These are phyloP conservation scores for Limnothrissa miodon DNA, from an alignment of 2,113 vertebrate genomes.

Conservation along the genomic window DNA sequence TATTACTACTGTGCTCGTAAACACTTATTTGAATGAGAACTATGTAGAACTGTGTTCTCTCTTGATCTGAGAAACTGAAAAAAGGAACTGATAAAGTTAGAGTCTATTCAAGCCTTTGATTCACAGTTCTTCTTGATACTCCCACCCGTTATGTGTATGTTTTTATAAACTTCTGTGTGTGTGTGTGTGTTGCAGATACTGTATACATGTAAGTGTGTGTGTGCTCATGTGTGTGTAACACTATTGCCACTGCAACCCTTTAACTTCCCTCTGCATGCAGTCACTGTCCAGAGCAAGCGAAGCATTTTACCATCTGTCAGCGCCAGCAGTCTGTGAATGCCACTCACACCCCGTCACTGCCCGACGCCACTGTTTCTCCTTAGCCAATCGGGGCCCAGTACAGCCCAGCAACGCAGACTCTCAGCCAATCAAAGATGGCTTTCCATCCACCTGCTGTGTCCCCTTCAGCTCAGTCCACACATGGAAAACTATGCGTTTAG, in stretches of 20 bases:
- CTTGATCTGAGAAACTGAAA: too few relatives aligned
- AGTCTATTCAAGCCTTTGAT: too few relatives aligned
- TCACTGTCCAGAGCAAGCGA: constrained; percentile 54
- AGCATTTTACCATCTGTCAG: constrained; percentile 72
- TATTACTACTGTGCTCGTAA: too few relatives aligned
- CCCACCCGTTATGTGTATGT: neutral
- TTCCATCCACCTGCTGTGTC: constrained; percentile 32
- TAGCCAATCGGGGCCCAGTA: constrained; percentile 38
- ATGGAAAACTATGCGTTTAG: constrained; percentile 45
- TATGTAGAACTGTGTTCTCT: too few relatives aligned
- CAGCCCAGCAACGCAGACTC: constrained; percentile 27
- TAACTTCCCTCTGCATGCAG: constrained; percentile 37
- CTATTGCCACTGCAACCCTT: constrained; percentile 3
- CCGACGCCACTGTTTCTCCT: constrained; percentile 16
- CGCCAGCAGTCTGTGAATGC: constrained; percentile 53
- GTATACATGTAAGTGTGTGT: neutral
- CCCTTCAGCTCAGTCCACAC: constrained; percentile 39
- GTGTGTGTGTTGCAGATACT: neutral
- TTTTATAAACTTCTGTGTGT: neutral
- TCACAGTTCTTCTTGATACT: too few relatives aligned
- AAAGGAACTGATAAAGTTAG: too few relatives aligned
- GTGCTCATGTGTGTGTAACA: neutral
- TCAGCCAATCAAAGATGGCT: constrained; percentile 39
- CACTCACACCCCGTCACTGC: constrained; percentile 48
- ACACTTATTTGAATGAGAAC: too few relatives aligned